phyloP scores from a whole-genome alignment of 2,113 vertebrate genomes.

The Scolopax mira region DNA sequence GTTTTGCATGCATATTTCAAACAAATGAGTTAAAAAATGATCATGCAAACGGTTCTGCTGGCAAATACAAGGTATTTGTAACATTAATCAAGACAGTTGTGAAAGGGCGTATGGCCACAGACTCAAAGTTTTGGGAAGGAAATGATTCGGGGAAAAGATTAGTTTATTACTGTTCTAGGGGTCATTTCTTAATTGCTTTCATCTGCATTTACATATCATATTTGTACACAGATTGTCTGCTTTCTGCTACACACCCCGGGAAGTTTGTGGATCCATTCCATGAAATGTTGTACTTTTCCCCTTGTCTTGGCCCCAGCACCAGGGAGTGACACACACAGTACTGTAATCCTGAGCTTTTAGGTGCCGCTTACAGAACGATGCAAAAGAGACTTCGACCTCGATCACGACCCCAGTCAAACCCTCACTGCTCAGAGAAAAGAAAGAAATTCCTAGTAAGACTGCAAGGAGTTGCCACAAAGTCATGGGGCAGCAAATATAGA shows the following conservation, averaged over 20 bases:
- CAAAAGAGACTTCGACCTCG: neutral
- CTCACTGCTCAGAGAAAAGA: neutral
- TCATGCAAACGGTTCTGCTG: neutral
- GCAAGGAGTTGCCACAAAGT: neutral
- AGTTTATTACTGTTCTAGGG: neutral
- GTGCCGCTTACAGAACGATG: neutral
- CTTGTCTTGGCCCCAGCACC: neutral
- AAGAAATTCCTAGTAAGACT: neutral
- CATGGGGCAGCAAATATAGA: accelerated
- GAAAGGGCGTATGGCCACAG: neutral
- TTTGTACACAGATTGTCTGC: neutral
- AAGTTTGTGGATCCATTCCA: neutral
- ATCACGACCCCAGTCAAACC: neutral
- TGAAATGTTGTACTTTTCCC: neutral
- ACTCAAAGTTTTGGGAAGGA: neutral
- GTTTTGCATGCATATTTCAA: neutral
- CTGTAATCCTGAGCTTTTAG: neutral
- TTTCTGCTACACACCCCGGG: neutral
- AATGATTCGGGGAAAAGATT: neutral
- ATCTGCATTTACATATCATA: neutral
- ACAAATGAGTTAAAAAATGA: neutral
- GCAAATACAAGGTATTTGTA: neutral
- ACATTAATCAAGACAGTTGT: neutral
- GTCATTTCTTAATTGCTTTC: neutral
- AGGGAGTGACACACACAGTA: accelerated